A percentile compares a stretch with the other conserved stretches of the same genome.
These are phyloP conservation scores for Pseudonaja textilis DNA, from an alignment of 2,113 vertebrate species.

Conservation along the genomic window DNA sequence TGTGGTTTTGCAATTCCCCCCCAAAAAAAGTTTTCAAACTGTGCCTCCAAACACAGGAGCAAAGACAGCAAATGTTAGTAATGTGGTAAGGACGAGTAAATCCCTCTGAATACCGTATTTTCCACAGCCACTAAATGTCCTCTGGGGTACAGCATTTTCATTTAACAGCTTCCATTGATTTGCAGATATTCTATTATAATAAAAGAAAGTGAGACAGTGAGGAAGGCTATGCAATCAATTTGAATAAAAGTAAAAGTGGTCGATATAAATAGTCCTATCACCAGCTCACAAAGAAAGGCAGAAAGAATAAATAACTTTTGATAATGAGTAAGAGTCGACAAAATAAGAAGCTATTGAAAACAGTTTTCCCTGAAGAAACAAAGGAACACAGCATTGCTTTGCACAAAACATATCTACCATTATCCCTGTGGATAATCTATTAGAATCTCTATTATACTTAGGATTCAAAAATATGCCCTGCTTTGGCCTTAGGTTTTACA, in stretches of 20 bases:
- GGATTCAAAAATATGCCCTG: not conserved
- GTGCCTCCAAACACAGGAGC: not conserved
- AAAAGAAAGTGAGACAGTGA: conserved; percentile 41
- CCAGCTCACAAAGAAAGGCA: conserved; percentile 25
- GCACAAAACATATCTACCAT: not conserved
- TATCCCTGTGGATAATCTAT: conserved; percentile 29
- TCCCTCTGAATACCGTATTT: conserved; percentile 48
- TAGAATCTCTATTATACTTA: conserved; percentile 16
- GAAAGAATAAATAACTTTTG: conserved; percentile 42
- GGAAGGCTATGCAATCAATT: conserved; percentile 29
- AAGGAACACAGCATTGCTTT: conserved; percentile 6
- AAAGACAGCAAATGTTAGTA: conserved; percentile 41
- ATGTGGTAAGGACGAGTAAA: conserved; percentile 43
- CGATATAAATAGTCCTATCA: conserved; percentile 36
- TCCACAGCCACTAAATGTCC: conserved; percentile 44
- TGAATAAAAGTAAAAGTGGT: conserved; percentile 42
- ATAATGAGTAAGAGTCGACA: conserved; percentile 40
- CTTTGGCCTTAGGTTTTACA: not conserved
- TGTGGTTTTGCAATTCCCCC: not conserved
- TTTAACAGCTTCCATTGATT: conserved; percentile 51
- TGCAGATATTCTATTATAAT: conserved; percentile 53
- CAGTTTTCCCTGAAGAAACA: conserved; percentile 33
- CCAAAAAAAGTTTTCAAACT: conserved; percentile 16
- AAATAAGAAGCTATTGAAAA: not conserved
- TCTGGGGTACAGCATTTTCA: conserved; percentile 50